phyloP scores from a whole-genome alignment of 2,113 vertebrate species.

The Centropristis striata region DNA sequence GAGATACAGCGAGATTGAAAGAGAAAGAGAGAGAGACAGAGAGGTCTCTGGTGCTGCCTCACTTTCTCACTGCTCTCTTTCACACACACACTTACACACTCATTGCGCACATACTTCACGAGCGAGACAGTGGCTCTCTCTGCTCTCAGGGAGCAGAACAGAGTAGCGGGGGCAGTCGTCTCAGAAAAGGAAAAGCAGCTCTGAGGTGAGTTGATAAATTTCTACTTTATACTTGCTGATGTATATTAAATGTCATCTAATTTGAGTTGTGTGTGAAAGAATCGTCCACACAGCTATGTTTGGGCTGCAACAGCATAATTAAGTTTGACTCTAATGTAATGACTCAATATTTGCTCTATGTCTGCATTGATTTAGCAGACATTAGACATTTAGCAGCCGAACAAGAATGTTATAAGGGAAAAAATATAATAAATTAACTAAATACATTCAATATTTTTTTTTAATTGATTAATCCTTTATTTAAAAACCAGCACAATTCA shows the following conservation, averaged over 20 bases:
- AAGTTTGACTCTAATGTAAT: too few relatives aligned
- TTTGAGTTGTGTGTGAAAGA: background rate
- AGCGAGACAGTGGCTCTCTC: constrained; percentile 38
- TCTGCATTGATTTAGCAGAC: background rate
- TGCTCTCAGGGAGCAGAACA: constrained; percentile 35
- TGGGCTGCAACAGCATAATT: background rate
- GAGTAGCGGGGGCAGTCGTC: constrained; percentile 16
- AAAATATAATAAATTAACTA: background rate
- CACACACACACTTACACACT: constrained; percentile 42
- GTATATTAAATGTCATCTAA: background rate
- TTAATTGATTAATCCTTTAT: background rate
- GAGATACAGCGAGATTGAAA: background rate
- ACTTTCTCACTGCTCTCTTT: constrained; percentile 8
- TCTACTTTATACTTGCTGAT: background rate
- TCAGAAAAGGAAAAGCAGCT: constrained; percentile 36
- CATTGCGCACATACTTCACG: constrained; percentile 28
- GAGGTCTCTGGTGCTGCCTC: constrained; percentile 2
- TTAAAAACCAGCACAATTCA: background rate
- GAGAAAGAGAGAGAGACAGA: constrained; percentile 11
- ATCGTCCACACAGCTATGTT: background rate
- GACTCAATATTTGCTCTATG: constrained; percentile 11
- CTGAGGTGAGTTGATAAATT: constrained; percentile 65
- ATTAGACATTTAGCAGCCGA: constrained; percentile 9
- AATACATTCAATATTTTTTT: background rate
- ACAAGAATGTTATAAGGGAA: background rate